These are phyloP conservation scores for Athene cunicularia DNA, from an alignment of 2,113 vertebrate species.

Conservation along the genomic window DNA sequence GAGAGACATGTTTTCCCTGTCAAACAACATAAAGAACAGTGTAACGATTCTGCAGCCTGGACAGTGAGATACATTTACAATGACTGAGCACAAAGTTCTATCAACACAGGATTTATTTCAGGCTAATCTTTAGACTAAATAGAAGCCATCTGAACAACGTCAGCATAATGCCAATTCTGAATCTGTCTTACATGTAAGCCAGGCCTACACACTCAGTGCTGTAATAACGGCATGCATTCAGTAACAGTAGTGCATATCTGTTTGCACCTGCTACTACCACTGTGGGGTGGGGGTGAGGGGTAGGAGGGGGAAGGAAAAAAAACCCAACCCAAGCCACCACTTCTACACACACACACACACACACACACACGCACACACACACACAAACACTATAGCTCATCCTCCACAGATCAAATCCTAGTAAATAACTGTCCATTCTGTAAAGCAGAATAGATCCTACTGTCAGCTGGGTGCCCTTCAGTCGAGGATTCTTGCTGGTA, in stretches of 20 bases:
- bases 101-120: background rate
- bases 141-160: background rate
- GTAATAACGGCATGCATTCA: too few species aligned
- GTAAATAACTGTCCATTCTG: background rate
- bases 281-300: rapidly evolving
- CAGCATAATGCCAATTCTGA: background rate
- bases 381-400: too few species aligned
- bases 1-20: background rate
- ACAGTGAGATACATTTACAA: background rate
- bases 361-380: too few species aligned
- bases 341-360: too few species aligned
- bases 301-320: background rate
- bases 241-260: rapidly evolving
- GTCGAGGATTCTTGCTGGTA: background rate
- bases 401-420: background rate
- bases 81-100: background rate
- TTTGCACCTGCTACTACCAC: too few species aligned
- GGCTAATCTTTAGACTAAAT: background rate
- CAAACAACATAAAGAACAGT: background rate
- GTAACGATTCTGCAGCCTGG: background rate
- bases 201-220: background rate
- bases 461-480: background rate
- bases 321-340: rapidly evolving
- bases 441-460: background rate
- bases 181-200: background rate